These are phyloP conservation scores for Brenthis daphne DNA, from an alignment of 2,888 invertebrate species.

Conservation along the genomic window DNA sequence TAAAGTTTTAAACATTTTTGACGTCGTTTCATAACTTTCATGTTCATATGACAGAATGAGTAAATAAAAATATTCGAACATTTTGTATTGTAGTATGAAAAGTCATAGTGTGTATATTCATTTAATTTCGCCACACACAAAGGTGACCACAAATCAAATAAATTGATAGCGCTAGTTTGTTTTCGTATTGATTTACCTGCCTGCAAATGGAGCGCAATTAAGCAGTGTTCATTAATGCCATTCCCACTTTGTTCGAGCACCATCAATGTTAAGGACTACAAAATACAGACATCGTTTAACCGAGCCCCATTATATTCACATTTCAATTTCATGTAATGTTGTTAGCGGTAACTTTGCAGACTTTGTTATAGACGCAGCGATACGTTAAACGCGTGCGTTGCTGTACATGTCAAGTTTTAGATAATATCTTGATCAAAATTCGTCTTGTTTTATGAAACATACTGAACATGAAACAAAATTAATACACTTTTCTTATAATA, in stretches of 20 bases:
- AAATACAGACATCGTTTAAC: too few relatives aligned
- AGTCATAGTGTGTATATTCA: conserved; percentile 4
- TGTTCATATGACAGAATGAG: too few relatives aligned
- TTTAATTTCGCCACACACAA: conserved; percentile 9
- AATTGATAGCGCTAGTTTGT: conserved; percentile 12
- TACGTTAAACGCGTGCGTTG: neutral
- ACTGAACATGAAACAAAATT: too few relatives aligned
- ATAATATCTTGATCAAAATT: too few relatives aligned
- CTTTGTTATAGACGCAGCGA: neutral
- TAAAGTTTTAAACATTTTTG: too few relatives aligned
- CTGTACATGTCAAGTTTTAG: neutral
- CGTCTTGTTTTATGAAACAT: too few relatives aligned
- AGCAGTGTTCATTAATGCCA: neutral
- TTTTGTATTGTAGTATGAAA: neutral
- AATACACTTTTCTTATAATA: too few relatives aligned
- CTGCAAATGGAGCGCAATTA: conserved; percentile 19
- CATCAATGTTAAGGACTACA: too few relatives aligned
- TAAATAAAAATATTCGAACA: neutral
- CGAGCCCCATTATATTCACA: neutral
- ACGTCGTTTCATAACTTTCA: too few relatives aligned
- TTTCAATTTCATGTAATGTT: conserved; percentile 1
- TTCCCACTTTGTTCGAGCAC: too few relatives aligned
- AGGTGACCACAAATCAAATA: conserved; percentile 21
- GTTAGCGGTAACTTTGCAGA: neutral
- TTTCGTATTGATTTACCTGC: conserved; percentile 12